Evolutionary conservation across 2,888 invertebrate genomes (phyloP).

Genomic region (Phymatocera aterrima): DNA sequence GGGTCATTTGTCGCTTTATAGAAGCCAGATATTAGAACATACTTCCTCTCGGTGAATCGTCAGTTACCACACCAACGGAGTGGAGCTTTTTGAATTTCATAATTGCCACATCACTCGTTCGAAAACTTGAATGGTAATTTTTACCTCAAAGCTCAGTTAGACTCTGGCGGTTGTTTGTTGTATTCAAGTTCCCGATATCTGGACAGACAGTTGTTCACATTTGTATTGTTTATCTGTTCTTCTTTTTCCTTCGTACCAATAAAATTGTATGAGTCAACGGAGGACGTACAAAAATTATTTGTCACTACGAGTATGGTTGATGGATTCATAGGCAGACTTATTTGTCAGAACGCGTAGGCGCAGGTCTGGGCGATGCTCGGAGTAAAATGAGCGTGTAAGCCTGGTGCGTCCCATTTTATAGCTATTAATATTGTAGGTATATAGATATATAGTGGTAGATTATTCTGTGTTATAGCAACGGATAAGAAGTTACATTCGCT

Average conservation of each 20-base stretch:
- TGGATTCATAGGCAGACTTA: not conserved
- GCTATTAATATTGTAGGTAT: not conserved
- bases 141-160: no score
- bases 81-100: no score
- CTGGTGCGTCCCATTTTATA: conserved; percentile 21
- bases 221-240: not conserved
- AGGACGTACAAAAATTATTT: not conserved
- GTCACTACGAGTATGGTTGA: not conserved
- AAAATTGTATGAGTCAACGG: not conserved
- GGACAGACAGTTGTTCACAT: no score
- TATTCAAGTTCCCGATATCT: no score
- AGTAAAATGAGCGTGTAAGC: conserved; percentile 1
- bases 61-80: no score
- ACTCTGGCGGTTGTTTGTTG: no score
- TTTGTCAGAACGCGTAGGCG: not conserved
- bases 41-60: no score
- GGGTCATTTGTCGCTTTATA: no score
- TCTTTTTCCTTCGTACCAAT: not conserved
- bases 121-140: no score
- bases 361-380: not conserved
- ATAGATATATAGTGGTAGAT: not conserved
- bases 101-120: no score
- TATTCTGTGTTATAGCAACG: not conserved
- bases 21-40: no score
- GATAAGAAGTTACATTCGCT: not conserved